A percentile compares a stretch with the other conserved stretches of the same genome.
Evolutionary conservation across 2,797 vertebrate species (phyloP).

Genomic region (Sebastes flavidus): DNA sequence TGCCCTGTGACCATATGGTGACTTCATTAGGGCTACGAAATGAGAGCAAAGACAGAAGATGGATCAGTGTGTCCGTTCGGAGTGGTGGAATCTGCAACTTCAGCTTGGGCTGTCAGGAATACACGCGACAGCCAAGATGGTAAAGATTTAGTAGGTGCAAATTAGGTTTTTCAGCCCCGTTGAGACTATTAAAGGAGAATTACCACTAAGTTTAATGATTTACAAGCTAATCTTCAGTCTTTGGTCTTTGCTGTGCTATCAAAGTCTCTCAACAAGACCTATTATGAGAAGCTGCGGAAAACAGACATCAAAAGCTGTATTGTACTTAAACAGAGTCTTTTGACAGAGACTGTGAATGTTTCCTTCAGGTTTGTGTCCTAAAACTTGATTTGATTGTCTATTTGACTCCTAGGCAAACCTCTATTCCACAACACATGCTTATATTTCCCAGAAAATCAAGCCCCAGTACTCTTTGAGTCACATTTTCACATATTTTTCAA

Average conservation of each 20-base stretch:
- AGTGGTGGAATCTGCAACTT: constrained; percentile 35
- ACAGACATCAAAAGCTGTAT: neutral
- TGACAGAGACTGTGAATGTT: neutral
- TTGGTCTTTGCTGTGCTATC: constrained; percentile 9
- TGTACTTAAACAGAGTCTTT: neutral
- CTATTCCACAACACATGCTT: neutral
- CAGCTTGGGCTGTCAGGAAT: constrained; percentile 30
- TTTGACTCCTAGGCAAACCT: neutral
- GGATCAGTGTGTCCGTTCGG: constrained; percentile 29
- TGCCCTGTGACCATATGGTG: constrained; percentile 20
- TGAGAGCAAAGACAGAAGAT: constrained; percentile 31
- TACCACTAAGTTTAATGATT: constrained; percentile 36
- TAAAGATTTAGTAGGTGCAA: constrained; percentile 1
- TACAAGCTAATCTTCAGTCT: constrained; percentile 30
- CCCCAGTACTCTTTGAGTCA: neutral
- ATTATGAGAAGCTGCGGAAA: neutral
- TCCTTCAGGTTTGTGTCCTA: neutral
- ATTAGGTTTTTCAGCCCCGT: constrained; percentile 21
- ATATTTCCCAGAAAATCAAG: constrained; percentile 12
- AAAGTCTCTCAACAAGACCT: constrained; percentile 17
- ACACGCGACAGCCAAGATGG: constrained; percentile 1
- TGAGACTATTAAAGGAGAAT: constrained; percentile 37
- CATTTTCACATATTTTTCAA: constrained; percentile 28
- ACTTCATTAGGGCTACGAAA: constrained; percentile 41
- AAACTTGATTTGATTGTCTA: neutral